Evolutionary conservation across 2,888 invertebrate genomes (phyloP), one percentile per base, ranked within the genome.

Genomic region (Disparrhopalites patrizii): DNA sequence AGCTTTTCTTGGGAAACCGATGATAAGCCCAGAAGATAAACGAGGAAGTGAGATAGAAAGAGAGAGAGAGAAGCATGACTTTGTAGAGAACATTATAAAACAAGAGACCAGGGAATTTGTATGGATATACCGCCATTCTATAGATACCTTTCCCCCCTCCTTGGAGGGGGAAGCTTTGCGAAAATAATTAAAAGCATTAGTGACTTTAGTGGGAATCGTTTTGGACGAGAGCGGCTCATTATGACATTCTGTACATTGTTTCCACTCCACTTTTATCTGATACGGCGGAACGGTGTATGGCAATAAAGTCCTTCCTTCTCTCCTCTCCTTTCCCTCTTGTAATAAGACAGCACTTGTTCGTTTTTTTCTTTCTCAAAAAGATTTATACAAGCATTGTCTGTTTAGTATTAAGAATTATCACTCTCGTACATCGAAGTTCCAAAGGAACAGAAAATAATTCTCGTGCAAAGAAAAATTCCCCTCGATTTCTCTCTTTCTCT

Each of bases 121-220:
- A 51, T 25, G 7, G 23, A n/a, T n/a, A n/a, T n/a, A n/a, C n/a
- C n/a, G n/a, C n/a, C n/a, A n/a, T n/a, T n/a, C n/a, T n/a, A n/a
- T n/a, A n/a, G n/a, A n/a, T n/a, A n/a, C n/a, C n/a, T n/a, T n/a
- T n/a, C n/a, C n/a, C n/a, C n/a, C n/a, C n/a, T n/a, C n/a, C n/a
- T n/a, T n/a, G n/a, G 3, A 8, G 7, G 13, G 15, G 27, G 40
- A 38, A 33, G 68, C 36, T 47, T 33, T 62, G 61, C 68, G 27
- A 68, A 71, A 69, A 69, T 71, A 69, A 71, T 68, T 69, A 69
- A 68, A 71, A 50, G 65, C 69, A 71, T 71, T 71, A 68, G 68
- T 47, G 62, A 54, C 20, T 8, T 47, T 47, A 20, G 20, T 23
- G 47, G 47, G 5, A 47, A 23, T 8, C 7, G 47, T 7, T 23